Percentiles rank a stretch among this genome's conserved stretches.
Conservation (phyloP, 2,113 vertebrate genomes). For the Dasyprocta punctata region DNA sequence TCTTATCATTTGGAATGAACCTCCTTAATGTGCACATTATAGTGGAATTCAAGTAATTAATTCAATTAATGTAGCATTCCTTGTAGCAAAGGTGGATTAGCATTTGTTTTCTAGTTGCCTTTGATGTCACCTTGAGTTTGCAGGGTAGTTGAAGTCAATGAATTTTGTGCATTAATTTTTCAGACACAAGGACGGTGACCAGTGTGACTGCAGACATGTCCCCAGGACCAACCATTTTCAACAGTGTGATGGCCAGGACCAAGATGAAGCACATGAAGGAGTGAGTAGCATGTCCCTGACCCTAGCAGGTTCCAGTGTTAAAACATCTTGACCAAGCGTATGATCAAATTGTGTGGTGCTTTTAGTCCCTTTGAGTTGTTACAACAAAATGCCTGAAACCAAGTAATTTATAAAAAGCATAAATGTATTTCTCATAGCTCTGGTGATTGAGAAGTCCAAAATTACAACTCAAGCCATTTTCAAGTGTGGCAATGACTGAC, state of each 20-base stretch:
- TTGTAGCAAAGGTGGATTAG: constrained; percentile 65
- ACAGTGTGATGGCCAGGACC: constrained; percentile 81
- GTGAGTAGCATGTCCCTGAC: constrained; percentile 79
- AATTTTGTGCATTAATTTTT: constrained; percentile 85
- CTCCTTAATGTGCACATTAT: constrained; percentile 70
- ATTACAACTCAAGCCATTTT: no score
- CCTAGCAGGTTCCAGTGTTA: not conserved
- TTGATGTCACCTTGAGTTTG: constrained; percentile 64
- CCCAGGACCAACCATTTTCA: constrained; percentile 77
- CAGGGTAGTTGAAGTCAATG: not conserved
- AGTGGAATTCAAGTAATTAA: constrained; percentile 64
- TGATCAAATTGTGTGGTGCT: no score
- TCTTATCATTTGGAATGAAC: constrained; percentile 69
- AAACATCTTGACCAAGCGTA: not conserved
- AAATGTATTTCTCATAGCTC: not conserved
- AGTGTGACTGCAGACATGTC: constrained; percentile 57
- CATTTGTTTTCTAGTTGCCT: constrained; percentile 74
- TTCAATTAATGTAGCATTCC: constrained; percentile 78
- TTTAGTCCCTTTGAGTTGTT: not conserved
- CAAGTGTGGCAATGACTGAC: not conserved
- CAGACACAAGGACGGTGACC: constrained; percentile 82
- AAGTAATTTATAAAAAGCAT: not conserved
- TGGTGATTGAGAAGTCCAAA: not conserved
- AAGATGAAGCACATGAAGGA: constrained; percentile 85
- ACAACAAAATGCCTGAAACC: not conserved